Evolutionary conservation across 2,113 vertebrate genomes (phyloP), one percentile per base, ranked within the genome.

Genomic region (Mungos mungo): DNA sequence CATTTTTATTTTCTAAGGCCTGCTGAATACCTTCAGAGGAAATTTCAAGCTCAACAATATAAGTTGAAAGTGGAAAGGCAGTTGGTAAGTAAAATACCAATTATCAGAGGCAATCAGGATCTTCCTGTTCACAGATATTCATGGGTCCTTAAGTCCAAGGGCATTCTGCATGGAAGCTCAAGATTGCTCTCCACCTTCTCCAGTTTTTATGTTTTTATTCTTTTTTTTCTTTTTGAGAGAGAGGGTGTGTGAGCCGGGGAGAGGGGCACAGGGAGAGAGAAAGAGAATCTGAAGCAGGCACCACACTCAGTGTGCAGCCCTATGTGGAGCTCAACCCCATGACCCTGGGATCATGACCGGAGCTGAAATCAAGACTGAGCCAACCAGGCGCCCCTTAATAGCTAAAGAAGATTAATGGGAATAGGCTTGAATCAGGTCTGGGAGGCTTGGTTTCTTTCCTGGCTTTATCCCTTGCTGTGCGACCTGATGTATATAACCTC

Each of bases 31-130:
- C 98, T 99, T 96, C 99, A 99, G 98, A 99, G 99, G 96, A 98
- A 98, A 97, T 98, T 98, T 18, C 99, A 99, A 97, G 99, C 99
- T 74, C 98, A 99, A 88, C 99, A 99, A 94, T 99, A 99, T 98
- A 99, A 99, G 96, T 96, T 99, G 97, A 99, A 99, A 98, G 99
- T 99, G 79, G 99, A 99, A 98, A 99, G 99, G 95, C 99, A 99
- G 93, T 98, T 99, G 99, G 99, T 99, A 96, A 98, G 98, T 98
- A 88, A 96, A 97, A 96, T 81, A 89, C 0, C 33, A 50, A 90
- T 90, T 63, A 35, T 4, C 19, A 45, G 57, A 96, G 41, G 21
- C 83, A 89, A 47, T 96, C 41, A 80, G 54, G 45, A 71, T 77
- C 87, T 88, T 93, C 31, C 68, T 89, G 11, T 65, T 81, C 74